A percentile compares a stretch with the other conserved stretches of the same genome.
Evolutionary conservation across 2,113 vertebrate species (phyloP).

Genomic region (Phalacrocorax carbo): DNA sequence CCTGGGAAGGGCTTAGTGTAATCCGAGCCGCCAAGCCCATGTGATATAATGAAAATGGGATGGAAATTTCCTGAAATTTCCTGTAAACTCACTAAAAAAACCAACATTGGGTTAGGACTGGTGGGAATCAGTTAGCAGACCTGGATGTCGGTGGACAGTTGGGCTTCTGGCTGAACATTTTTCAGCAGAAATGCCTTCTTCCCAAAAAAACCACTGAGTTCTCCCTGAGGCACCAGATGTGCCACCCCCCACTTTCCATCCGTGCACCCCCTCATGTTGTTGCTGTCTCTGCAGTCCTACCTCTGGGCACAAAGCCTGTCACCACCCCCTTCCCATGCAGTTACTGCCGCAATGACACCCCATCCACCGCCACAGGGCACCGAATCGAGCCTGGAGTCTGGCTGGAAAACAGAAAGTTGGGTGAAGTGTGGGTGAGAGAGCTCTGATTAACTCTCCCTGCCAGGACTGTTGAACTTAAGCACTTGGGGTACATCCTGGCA

Average conservation of each 20-base stretch:
- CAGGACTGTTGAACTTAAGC: not conserved
- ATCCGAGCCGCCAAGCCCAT: not conserved
- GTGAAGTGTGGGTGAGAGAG: not conserved
- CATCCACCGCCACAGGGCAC: fast-evolving
- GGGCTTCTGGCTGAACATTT: not conserved
- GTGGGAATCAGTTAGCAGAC: not conserved
- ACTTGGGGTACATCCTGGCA: not conserved
- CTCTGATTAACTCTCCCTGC: not conserved
- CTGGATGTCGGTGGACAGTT: not conserved
- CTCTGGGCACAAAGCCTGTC: not conserved
- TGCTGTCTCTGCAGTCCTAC: not conserved
- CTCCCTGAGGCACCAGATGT: not conserved
- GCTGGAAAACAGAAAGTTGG: not conserved
- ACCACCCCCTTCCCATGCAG: not conserved
- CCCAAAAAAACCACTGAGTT: not conserved
- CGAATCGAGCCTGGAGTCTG: not conserved
- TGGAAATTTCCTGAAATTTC: not conserved
- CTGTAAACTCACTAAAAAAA: not conserved
- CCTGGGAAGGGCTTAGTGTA: not conserved
- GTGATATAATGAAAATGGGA: not conserved
- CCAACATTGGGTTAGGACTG: not conserved
- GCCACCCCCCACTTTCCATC: not conserved
- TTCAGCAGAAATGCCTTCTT: not conserved
- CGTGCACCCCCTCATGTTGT: not conserved
- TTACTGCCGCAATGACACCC: not conserved